These are phyloP conservation scores for Columba livia DNA, from an alignment of 2,113 vertebrate genomes.

Conservation along the genomic window DNA sequence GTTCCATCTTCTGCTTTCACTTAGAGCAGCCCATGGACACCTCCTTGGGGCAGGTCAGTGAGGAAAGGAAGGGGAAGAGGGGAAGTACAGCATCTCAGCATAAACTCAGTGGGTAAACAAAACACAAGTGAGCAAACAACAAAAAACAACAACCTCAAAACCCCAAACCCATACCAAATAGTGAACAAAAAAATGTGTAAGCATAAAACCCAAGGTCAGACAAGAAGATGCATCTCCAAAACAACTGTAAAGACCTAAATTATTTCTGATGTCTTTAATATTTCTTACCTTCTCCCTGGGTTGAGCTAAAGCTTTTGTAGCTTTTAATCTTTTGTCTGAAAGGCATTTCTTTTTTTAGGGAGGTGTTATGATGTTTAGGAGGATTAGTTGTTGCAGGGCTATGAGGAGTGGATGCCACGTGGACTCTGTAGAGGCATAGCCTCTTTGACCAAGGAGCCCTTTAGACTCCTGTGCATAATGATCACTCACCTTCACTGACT, in stretches of 20 bases:
- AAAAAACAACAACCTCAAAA: background rate
- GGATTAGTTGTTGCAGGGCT: background rate
- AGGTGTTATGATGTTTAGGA: background rate
- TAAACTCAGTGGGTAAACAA: background rate
- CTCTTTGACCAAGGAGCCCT: background rate
- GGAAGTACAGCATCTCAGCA: background rate
- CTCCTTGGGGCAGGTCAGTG: background rate
- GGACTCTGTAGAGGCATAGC: background rate
- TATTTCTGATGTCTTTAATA: background rate
- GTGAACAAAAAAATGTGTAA: background rate
- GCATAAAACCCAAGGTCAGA: background rate
- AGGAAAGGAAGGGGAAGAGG: background rate
- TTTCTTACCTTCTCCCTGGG: background rate
- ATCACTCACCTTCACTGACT: background rate
- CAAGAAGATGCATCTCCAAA: background rate
- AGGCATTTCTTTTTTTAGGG: background rate
- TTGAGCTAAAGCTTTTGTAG: background rate
- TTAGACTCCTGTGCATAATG: background rate
- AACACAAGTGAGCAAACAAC: background rate
- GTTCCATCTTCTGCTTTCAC: background rate
- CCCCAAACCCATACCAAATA: background rate
- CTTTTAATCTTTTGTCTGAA: background rate
- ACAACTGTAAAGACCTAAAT: background rate
- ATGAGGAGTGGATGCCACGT: rapidly evolving
- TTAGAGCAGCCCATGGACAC: background rate